phyloP scores from a whole-genome alignment of 2,797 vertebrate species.

The Delichon dasypus region DNA sequence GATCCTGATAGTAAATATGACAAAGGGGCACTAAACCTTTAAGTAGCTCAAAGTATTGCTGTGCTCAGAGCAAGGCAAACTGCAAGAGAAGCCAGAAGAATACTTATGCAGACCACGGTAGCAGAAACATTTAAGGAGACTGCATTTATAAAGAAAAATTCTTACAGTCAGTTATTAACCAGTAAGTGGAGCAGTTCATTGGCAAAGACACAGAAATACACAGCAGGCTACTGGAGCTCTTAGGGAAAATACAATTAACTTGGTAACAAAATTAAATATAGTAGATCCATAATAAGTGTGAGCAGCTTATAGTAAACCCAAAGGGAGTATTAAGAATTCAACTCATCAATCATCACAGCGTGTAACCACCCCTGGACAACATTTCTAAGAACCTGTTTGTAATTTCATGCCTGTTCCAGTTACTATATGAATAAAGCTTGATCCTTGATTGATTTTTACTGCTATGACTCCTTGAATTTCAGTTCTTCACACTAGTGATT shows the following conservation, averaged over 20 bases:
- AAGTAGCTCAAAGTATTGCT: neutral
- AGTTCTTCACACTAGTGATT: neutral
- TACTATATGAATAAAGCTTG: neutral
- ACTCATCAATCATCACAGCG: slow-evolving; percentile 44
- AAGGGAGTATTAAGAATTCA: slow-evolving; percentile 56
- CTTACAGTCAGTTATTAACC: slow-evolving; percentile 50
- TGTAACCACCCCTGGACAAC: slow-evolving; percentile 3
- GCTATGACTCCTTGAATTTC: neutral
- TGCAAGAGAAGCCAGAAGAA: neutral
- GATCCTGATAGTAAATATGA: slow-evolving; percentile 44
- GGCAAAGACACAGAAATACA: slow-evolving; percentile 45
- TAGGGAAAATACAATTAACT: slow-evolving; percentile 65
- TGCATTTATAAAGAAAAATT: slow-evolving; percentile 33
- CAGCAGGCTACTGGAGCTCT: slow-evolving; percentile 45
- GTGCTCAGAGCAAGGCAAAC: neutral
- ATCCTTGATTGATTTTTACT: neutral
- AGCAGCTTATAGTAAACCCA: slow-evolving; percentile 53
- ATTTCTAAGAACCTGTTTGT: slow-evolving; percentile 8
- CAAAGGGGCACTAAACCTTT: slow-evolving; percentile 17
- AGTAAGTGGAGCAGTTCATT: slow-evolving; percentile 45
- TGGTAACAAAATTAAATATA: slow-evolving; percentile 61
- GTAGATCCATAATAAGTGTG: slow-evolving; percentile 44
- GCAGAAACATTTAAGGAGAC: slow-evolving; percentile 20
- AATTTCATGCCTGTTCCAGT: neutral
- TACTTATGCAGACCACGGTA: neutral